These are phyloP conservation scores for Trichonephila inaurata DNA, from an alignment of 1,140 invertebrate genomes.

Conservation along the genomic window DNA sequence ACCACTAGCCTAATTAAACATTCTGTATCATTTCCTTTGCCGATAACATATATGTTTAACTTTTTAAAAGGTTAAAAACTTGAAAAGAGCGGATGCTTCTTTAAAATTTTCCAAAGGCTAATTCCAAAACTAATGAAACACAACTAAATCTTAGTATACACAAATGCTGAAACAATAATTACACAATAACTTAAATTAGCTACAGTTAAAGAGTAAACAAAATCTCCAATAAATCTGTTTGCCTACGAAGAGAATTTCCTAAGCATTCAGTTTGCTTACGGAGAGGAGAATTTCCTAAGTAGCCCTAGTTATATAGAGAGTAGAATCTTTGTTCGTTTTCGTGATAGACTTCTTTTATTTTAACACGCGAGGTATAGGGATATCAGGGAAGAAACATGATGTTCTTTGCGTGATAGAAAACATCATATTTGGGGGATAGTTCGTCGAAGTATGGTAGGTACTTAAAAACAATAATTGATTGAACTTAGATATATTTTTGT, in stretches of 20 bases:
- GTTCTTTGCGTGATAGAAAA: neutral
- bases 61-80: too few species aligned
- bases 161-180: too few species aligned
- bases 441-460: neutral
- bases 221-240: too few species aligned
- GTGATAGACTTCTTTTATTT: neutral
- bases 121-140: too few species aligned
- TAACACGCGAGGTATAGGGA: neutral
- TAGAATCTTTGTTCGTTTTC: neutral
- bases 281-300: neutral
- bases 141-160: too few species aligned
- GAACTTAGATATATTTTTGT: neutral
- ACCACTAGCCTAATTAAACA: too few species aligned
- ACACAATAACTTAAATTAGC: too few species aligned
- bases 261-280: neutral
- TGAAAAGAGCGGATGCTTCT: too few species aligned
- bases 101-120: too few species aligned
- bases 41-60: too few species aligned
- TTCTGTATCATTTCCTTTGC: too few species aligned
- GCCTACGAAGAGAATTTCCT: neutral
- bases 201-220: too few species aligned
- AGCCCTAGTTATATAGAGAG: neutral
- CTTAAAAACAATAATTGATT: conserved; percentile 4
- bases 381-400: neutral
- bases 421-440: neutral